Evolutionary conservation across 2,113 vertebrate genomes (phyloP), one percentile per base, ranked within the genome.

Genomic region (Carassius auratus): DNA sequence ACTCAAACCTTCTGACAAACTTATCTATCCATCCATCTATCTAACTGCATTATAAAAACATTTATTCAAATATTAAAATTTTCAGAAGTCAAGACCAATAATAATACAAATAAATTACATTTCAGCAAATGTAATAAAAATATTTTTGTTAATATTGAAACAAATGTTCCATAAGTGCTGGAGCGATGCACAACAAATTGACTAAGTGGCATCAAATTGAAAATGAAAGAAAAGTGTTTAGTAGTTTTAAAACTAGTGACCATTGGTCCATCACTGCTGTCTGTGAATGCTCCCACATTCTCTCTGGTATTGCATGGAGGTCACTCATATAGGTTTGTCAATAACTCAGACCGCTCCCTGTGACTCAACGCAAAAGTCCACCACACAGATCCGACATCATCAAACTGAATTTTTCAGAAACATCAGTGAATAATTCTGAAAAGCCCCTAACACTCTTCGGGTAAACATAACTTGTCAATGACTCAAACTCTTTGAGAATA

Each of bases 261-360:
- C 38, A 48, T 57, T 59, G 19, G 33, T 59, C 52, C 30, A 19
- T 73, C 21, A 19, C 13, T 50, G 74, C 50, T 89, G n/a, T 23
- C 21, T 66, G 26, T 61, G 8, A 69, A 5, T 26, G 57, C 55
- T 69, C 23, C 21, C 68, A 74, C 69, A 57, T 7, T 83, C 52
- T 78, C 21, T 52, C 10, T 76, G 0, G 1, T 17, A 36, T 38
- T 69, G 33, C 33, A 4, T 21, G 68, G 33, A 42, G 3, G 36
- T 73, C 76, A 61, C 64, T 87, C 71, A 84, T 76, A 17, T 21
- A 38, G 5, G 33, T 21, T 9, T 19, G 59, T 52, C 48, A 74
- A 57, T 50, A 57, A 68, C 62, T 68, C n/a, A 78, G 86, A 42
- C 82, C 48, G 36, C 79, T 85, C 83, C 87, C 81, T 81, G 26